phyloP scores from a whole-genome alignment of 2,888 invertebrate species.

The Ommatoiulus sabulosus region DNA sequence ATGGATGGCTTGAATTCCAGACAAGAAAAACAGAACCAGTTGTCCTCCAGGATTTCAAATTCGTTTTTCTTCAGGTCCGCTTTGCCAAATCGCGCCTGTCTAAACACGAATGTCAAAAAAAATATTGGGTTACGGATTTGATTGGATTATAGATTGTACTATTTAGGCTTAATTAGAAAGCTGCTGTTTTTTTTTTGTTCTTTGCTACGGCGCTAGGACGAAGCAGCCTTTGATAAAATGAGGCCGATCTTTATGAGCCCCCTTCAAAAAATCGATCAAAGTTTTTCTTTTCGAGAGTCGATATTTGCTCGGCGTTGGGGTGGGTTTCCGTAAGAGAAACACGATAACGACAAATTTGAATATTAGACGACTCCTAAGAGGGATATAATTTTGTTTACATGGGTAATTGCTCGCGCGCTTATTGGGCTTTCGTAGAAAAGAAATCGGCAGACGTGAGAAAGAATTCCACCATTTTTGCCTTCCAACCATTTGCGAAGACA shows the following conservation, averaged over 20 bases:
- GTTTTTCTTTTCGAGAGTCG: background rate
- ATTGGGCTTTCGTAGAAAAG: background rate
- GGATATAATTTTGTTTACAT: slow-evolving; percentile 34
- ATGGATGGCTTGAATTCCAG: background rate
- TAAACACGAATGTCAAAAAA: background rate
- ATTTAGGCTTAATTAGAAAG: slow-evolving; percentile 2
- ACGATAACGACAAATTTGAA: slow-evolving; percentile 34
- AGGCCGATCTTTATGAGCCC: slow-evolving; percentile 1
- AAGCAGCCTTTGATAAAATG: background rate
- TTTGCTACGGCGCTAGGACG: background rate
- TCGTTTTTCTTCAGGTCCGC: background rate
- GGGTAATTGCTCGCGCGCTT: slow-evolving; percentile 28
- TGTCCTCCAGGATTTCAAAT: background rate
- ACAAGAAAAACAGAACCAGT: background rate
- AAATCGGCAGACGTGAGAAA: background rate
- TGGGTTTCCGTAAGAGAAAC: slow-evolving; percentile 14
- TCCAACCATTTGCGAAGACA: background rate
- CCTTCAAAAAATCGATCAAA: slow-evolving; percentile 21
- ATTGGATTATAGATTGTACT: slow-evolving; percentile 34
- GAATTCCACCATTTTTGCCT: background rate
- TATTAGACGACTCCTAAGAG: slow-evolving; percentile 34
- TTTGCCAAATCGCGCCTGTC: background rate
- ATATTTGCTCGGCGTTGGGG: background rate
- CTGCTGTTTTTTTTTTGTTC: background rate
- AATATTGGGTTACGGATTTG: slow-evolving; percentile 2